A percentile compares a stretch with the other conserved stretches of the same genome.
phyloP scores from a whole-genome alignment of 2,888 invertebrate genomes.

The Pachliopta kotzebuea region DNA sequence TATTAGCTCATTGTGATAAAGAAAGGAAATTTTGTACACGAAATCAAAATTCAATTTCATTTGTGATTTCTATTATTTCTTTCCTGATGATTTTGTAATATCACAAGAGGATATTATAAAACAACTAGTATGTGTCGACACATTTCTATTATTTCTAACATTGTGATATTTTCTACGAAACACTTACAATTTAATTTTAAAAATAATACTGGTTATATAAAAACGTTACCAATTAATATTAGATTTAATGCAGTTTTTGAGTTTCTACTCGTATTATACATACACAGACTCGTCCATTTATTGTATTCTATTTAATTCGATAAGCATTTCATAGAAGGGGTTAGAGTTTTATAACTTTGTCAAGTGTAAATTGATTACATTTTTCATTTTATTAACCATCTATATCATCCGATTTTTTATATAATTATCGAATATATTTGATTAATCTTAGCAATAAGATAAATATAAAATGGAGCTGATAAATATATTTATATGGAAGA shows the following conservation, averaged over 20 bases:
- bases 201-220: constrained; percentile 10
- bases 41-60: neutral
- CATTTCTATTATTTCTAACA: constrained; percentile 2
- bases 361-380: neutral
- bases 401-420: too few relatives aligned
- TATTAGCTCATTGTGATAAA: neutral
- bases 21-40: constrained; percentile 10
- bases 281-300: neutral
- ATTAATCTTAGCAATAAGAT: neutral
- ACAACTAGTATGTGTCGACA: constrained; percentile 12
- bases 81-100: constrained; percentile 4
- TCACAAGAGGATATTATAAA: constrained; percentile 13
- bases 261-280: neutral
- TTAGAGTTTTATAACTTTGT: neutral
- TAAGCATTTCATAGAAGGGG: neutral
- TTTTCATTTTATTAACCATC: too few relatives aligned
- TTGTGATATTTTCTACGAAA: constrained; percentile 25
- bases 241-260: neutral
- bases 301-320: neutral
- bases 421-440: too few relatives aligned
- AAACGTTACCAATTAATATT: constrained; percentile 10
- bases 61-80: neutral
- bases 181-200: constrained; percentile 1
- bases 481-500: neutral
- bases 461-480: neutral